Evolutionary conservation across 2,888 invertebrate genomes (phyloP).

Genomic region (Orthosia incerta): DNA sequence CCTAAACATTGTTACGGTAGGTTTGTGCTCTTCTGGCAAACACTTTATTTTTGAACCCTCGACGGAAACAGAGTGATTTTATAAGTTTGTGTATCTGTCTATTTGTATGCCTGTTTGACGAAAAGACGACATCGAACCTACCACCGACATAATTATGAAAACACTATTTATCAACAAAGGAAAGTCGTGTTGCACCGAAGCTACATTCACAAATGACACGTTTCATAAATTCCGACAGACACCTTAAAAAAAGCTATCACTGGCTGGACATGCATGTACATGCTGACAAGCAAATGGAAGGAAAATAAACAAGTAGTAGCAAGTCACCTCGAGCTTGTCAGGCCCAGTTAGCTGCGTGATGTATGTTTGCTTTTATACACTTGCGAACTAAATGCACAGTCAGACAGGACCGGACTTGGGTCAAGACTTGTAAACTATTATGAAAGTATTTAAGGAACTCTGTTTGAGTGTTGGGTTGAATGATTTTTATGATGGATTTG

Average conservation of each 20-base stretch:
- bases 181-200: background rate
- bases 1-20: too few relatives aligned
- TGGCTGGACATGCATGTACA: constrained; percentile 42
- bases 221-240: constrained; percentile 20
- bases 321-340: constrained; percentile 68
- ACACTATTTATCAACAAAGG: background rate
- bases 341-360: constrained; percentile 73
- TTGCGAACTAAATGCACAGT: constrained; percentile 69
- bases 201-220: background rate
- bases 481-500: background rate
- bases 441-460: background rate
- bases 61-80: too few relatives aligned
- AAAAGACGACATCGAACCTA: background rate
- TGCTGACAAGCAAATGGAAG: constrained; percentile 54
- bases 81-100: too few relatives aligned
- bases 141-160: background rate
- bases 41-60: too few relatives aligned
- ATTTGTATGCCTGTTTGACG: too few relatives aligned
- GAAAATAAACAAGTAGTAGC: constrained; percentile 65
- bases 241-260: constrained; percentile 26
- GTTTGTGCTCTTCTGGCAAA: too few relatives aligned
- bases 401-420: constrained; percentile 53
- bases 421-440: background rate
- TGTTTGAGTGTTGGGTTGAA: background rate
- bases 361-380: constrained; percentile 78